Percentiles rank a stretch among this genome's conserved stretches.
Conservation (phyloP, 35 echinoderm and acorn worm genomes). For the Heliocidaris tuberculata region DNA sequence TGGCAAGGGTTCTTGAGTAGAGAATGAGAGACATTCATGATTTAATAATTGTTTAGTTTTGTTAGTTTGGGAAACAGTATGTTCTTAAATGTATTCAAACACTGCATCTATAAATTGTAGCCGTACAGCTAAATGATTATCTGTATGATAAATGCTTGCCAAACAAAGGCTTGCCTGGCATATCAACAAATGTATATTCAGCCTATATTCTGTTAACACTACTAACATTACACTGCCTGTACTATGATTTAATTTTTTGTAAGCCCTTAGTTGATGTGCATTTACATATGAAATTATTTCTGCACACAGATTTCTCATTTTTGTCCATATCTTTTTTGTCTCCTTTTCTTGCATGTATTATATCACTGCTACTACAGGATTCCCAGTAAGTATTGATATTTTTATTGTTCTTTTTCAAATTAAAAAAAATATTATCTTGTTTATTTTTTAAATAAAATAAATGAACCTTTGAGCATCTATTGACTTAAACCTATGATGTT, state of each 20-base stretch:
- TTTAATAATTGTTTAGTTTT: too few species aligned
- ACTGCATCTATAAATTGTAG: too few species aligned
- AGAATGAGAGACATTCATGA: too few species aligned
- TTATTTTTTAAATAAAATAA: not conserved
- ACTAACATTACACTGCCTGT: not conserved
- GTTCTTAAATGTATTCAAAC: too few species aligned
- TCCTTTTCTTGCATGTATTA: not conserved
- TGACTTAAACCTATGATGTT: too few species aligned
- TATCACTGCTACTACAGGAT: not conserved
- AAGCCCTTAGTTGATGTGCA: not conserved
- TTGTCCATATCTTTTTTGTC: not conserved
- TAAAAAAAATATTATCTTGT: not conserved
- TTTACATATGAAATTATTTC: too few species aligned
- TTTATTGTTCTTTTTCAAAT: not conserved
- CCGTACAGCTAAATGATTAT: too few species aligned
- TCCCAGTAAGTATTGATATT: not conserved
- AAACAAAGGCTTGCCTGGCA: not conserved
- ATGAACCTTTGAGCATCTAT: too few species aligned
- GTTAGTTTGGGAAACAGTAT: too few species aligned
- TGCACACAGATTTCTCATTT: too few species aligned
- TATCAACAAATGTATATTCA: not conserved
- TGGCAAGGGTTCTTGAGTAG: too few species aligned
- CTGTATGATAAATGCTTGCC: not conserved
- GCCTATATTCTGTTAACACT: not conserved
- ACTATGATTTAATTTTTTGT: not conserved